Evolutionary conservation across 1,140 invertebrate genomes (phyloP).

Genomic region (Drosophila grimshawi): DNA sequence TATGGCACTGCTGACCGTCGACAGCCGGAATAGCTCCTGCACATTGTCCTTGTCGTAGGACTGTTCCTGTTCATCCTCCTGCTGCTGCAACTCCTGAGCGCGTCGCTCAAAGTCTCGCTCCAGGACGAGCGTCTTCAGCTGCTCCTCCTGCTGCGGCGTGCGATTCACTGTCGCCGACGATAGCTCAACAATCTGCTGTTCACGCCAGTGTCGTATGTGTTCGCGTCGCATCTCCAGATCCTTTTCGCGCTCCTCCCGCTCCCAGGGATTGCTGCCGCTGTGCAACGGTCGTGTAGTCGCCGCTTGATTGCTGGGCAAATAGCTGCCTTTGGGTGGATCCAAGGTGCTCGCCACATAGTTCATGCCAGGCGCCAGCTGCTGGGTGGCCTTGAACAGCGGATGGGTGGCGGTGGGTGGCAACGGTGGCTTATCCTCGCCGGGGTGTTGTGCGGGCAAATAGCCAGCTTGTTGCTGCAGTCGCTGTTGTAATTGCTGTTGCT

Average conservation of each 20-base stretch:
- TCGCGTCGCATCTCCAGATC: constrained; percentile 85
- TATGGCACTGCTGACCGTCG: constrained; percentile 67
- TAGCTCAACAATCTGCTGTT: constrained; percentile 93
- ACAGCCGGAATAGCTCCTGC: constrained; percentile 77
- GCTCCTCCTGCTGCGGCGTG: constrained; percentile 93
- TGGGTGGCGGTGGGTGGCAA: constrained; percentile 90
- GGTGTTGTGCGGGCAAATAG: constrained; percentile 35
- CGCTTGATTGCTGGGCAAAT: constrained; percentile 86
- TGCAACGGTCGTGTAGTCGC: constrained; percentile 39
- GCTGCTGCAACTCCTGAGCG: constrained; percentile 90
- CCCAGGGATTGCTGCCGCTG: constrained; percentile 91
- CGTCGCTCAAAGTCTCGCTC: constrained; percentile 95
- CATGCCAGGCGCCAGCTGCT: constrained; percentile 83
- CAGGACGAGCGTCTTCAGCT: constrained; percentile 91
- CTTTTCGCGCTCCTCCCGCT: constrained; percentile 94
- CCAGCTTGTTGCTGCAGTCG: constrained; percentile 60
- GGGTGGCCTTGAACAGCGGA: constrained; percentile 89
- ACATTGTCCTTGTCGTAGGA: constrained; percentile 84
- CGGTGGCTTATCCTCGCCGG: constrained; percentile 87
- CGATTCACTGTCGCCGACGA: constrained; percentile 88
- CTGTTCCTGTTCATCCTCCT: constrained; percentile 92
- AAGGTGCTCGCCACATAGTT: constrained; percentile 86
- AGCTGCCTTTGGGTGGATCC: constrained; percentile 91
- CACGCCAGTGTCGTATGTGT: constrained; percentile 87
- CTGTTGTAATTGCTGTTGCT: constrained; percentile 58